phyloP scores from a whole-genome alignment of 2,113 vertebrate genomes.

The Neoarius graeffei region DNA sequence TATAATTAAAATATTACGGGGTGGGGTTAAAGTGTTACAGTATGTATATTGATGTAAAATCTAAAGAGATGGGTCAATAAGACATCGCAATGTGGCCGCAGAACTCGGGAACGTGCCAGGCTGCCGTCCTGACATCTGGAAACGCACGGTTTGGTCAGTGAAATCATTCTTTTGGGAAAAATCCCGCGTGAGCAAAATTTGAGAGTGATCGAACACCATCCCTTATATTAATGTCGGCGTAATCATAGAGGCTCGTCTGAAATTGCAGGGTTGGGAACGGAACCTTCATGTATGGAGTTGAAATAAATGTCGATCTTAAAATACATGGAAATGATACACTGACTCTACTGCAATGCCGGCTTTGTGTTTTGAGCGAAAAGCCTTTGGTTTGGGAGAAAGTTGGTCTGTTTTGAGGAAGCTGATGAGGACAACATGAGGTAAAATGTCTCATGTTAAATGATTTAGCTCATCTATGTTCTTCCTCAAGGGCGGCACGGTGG shows the following conservation, averaged over 20 bases:
- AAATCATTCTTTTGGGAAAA: constrained; percentile 46
- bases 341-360: neutral
- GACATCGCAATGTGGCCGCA: neutral
- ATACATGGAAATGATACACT: constrained; percentile 24
- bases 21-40: neutral
- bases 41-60: neutral
- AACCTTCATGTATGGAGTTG: neutral
- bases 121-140: constrained; percentile 13
- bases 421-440: neutral
- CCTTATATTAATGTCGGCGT: constrained; percentile 45
- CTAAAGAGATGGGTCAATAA: neutral
- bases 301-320: constrained; percentile 22
- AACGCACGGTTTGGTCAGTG: constrained; percentile 32
- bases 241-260: constrained; percentile 42
- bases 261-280: constrained; percentile 23
- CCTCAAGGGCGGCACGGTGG: too few relatives aligned
- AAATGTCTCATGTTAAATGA: neutral
- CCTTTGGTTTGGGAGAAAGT: neutral
- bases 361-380: neutral
- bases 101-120: constrained; percentile 52
- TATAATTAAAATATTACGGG: neutral
- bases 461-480: neutral
- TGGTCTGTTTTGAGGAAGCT: neutral
- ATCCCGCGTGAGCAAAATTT: constrained; percentile 7
- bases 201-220: constrained; percentile 24